Base-by-base conservation (phyloP, 2,797 vertebrate species). In the Acanthiza pusilla region DNA sequence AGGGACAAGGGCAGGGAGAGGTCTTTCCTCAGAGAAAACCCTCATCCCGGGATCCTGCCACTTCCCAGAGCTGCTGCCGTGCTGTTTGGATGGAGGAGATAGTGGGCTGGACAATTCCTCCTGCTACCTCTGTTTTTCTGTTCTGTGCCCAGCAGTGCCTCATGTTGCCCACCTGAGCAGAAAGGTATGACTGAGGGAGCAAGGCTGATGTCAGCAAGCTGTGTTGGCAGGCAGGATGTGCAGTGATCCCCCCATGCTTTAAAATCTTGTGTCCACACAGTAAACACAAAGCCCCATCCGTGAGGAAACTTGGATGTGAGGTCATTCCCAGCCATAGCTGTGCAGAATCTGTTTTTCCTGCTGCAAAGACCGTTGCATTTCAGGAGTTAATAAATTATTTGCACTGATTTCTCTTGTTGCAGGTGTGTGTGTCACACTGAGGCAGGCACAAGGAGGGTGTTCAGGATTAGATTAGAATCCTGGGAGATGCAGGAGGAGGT, bases 81-180 rank as follows among this genome's bases (percentile, higher is more conserved):
- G 27, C 43, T 58, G 23, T 43, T 80, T 65, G 42, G 34, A 21
- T 80, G 38, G 53, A 54, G 34, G 42, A 67, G 29, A 36, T 67
- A 29, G 3, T 66, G n/a, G 42, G 32, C 27, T 2, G 0, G 23
- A 30, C 12, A 30, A 4, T 26, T 82, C n/a, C 23, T 54, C 12
- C 48, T 71, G 36, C 43, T 77, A 2, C 48, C 27, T 66, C 26
- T 65, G 16, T 11, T 85, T 38, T 27, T n/a, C 53, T 67, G 7
- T 26, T 42, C 30, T 27, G 40, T 77, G 75, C 66, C 58, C 58
- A 48, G 61, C 45, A 21, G 40, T 42, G 57, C 58, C 34, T 77
- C 6, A 3, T 30, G 22, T 82, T 3, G 1, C 62, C 45, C 2
- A 0, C 16, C 55, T 22, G 5, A 27, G 32, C 57, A 42, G 60